Evolutionary conservation across 2,888 invertebrate genomes (phyloP).

Genomic region (Cataglyphis altisquamis): DNA sequence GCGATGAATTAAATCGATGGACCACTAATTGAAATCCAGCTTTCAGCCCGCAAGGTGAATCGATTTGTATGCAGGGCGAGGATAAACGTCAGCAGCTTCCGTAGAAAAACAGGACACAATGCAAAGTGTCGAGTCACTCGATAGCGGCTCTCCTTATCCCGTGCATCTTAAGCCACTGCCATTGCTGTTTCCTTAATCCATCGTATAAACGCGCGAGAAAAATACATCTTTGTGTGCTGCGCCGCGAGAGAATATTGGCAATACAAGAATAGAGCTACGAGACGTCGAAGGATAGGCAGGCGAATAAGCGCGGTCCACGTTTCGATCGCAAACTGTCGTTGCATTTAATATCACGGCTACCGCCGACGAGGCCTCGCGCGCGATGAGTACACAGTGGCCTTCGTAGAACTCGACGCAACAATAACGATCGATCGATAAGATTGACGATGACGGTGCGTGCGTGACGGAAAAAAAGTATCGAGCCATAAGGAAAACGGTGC

Average conservation of each 20-base stretch:
- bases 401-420: constrained; percentile 46
- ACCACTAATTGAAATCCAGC: constrained; percentile 51
- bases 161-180: constrained; percentile 52
- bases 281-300: constrained; percentile 59
- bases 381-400: constrained; percentile 34
- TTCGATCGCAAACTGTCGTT: constrained; percentile 53
- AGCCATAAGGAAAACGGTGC: constrained; percentile 50
- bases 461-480: constrained; percentile 29
- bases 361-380: constrained; percentile 25
- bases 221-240: constrained; percentile 63
- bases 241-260: constrained; percentile 40
- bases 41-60: constrained; percentile 42
- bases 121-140: constrained; percentile 57
- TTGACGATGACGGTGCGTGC: constrained; percentile 66
- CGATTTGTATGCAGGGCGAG: constrained; percentile 39
- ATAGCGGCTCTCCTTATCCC: constrained; percentile 57
- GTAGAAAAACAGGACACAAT: constrained; percentile 30
- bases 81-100: constrained; percentile 56
- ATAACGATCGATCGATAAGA: constrained; percentile 64
- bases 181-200: constrained; percentile 69
- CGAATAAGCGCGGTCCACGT: constrained; percentile 42
- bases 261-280: constrained; percentile 12
- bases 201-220: constrained; percentile 60
- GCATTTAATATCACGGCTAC: constrained; percentile 60
- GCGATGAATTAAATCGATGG: constrained; percentile 27